Evolutionary conservation across 2,113 vertebrate genomes (phyloP).

Genomic region (Ibidorhyncha struthersii): DNA sequence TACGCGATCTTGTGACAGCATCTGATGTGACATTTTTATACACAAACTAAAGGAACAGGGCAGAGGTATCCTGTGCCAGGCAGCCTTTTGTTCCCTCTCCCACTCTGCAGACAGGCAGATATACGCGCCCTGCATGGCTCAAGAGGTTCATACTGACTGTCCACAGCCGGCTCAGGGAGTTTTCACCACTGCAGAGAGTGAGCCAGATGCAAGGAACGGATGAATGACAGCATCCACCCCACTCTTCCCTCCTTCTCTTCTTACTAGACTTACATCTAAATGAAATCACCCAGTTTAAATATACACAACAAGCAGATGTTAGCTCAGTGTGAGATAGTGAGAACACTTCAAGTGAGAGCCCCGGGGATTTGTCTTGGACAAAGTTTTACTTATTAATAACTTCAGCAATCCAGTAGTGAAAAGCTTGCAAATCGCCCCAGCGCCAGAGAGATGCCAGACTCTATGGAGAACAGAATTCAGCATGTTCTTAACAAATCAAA

Average conservation of each 20-base stretch:
- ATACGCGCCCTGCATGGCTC: fast-evolving
- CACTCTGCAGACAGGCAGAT: neutral
- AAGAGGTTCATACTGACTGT: neutral
- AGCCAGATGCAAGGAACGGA: neutral
- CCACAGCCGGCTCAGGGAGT: neutral
- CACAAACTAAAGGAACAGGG: neutral
- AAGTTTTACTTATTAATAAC: constrained; percentile 52
- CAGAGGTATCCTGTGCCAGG: neutral
- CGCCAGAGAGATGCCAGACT: neutral
- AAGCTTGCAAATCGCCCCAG: neutral
- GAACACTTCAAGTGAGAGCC: neutral
- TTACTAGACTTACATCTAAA: neutral
- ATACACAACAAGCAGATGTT: neutral
- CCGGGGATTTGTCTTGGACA: neutral
- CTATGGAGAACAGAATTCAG: neutral
- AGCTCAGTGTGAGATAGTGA: neutral
- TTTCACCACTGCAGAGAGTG: neutral
- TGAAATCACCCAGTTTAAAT: neutral
- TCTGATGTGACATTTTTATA: neutral
- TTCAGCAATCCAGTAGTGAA: neutral
- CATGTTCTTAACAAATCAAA: neutral
- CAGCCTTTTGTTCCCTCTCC: neutral
- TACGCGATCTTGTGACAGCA: neutral
- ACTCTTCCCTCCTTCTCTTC: neutral
- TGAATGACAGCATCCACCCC: neutral